phyloP scores from a whole-genome alignment of 2,113 vertebrate species.

The Campylorhamphus procurvoides region DNA sequence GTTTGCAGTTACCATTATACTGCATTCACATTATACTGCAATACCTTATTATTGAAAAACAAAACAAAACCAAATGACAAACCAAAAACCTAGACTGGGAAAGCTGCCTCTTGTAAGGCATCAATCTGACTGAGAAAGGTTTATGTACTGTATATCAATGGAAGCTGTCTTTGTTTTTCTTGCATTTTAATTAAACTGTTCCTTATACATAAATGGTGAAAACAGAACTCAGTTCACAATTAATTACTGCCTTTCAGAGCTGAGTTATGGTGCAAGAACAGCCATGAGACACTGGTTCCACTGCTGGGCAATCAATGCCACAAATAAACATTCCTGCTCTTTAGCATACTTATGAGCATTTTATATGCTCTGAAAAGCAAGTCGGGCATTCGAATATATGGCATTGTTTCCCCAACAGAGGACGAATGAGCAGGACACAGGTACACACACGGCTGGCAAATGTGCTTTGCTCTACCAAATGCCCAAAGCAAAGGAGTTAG shows the following conservation, averaged over 20 bases:
- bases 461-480: not conserved
- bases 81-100: not conserved
- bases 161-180: not conserved
- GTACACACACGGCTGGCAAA: not conserved
- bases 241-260: not conserved
- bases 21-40: not conserved
- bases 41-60: not conserved
- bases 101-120: not conserved
- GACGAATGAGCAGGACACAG: not conserved
- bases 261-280: not conserved
- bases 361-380: not conserved
- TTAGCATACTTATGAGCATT: not conserved
- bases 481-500: not conserved
- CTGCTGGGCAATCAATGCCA: not conserved
- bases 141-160: not conserved
- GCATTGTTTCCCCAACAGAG: not conserved
- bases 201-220: not conserved
- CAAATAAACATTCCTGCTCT: not conserved
- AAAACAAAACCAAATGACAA: not conserved
- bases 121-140: not conserved
- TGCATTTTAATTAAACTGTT: not conserved
- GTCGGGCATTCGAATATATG: not conserved
- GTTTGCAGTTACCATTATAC: not conserved
- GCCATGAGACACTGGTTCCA: not conserved
- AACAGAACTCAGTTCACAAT: not conserved